Evolutionary conservation across 2,113 vertebrate species (phyloP).

Genomic region (Leptocoma aspasia): DNA sequence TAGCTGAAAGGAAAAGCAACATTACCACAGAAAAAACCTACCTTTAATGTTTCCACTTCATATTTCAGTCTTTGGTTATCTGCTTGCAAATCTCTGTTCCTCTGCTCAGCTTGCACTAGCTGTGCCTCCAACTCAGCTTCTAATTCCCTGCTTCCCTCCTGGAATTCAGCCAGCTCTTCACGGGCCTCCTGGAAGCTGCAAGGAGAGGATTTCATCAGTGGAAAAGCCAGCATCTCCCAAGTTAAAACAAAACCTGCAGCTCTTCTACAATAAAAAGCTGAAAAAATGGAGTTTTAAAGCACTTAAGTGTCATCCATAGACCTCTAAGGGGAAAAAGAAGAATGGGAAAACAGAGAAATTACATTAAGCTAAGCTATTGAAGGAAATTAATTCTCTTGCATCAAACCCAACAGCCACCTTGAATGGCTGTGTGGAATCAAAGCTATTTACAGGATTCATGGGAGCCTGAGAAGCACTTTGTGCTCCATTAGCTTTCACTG

Average conservation of each 20-base stretch:
- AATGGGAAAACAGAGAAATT: not conserved
- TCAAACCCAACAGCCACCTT: not conserved
- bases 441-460: not conserved
- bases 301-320: not conserved
- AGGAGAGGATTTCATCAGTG: not conserved
- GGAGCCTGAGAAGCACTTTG: not conserved
- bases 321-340: not conserved
- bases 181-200: constrained; percentile 91
- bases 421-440: not conserved
- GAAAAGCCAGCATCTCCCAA: not conserved
- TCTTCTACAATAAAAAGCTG: not conserved
- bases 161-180: constrained; percentile 96
- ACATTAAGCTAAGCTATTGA: not conserved
- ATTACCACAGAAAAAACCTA: constrained; percentile 26
- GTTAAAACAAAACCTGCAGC: not conserved
- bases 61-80: constrained; percentile 95
- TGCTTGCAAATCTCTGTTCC: constrained; percentile 90
- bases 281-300: not conserved
- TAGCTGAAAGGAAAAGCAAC: not conserved
- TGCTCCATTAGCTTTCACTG: not conserved
- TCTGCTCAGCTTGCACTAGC: constrained; percentile 90
- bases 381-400: not conserved
- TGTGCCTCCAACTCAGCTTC: constrained; percentile 97
- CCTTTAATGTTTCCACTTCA: constrained; percentile 91
- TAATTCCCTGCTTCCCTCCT: constrained; percentile 95